phyloP scores from a whole-genome alignment of 2,113 vertebrate genomes.

The Istiophorus platypterus region DNA sequence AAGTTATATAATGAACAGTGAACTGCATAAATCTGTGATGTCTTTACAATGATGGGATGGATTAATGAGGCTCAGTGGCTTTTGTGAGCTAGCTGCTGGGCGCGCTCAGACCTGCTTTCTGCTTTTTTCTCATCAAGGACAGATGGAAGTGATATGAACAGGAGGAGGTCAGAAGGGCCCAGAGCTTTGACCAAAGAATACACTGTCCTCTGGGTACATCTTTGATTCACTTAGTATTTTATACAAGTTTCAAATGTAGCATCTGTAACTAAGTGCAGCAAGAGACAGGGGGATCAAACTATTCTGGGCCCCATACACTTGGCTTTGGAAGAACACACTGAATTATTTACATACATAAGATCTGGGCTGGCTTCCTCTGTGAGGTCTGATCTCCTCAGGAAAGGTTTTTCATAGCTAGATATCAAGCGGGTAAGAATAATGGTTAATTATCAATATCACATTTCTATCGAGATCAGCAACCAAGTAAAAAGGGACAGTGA shows the following conservation, averaged over 20 bases:
- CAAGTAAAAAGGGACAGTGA: slow-evolving; percentile 40
- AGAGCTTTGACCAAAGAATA: not conserved
- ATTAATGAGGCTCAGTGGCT: slow-evolving; percentile 32
- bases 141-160: slow-evolving; percentile 27
- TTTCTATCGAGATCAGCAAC: slow-evolving; percentile 34
- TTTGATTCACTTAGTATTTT: slow-evolving; percentile 22
- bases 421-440: not conserved
- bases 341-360: slow-evolving; percentile 30
- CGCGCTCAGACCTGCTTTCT: slow-evolving; percentile 53
- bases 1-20: slow-evolving; percentile 45
- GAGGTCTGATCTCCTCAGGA: slow-evolving; percentile 7
- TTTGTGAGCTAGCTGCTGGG: slow-evolving; percentile 34
- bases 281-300: slow-evolving; percentile 25
- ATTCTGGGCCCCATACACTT: not conserved
- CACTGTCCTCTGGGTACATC: not conserved
- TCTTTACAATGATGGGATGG: slow-evolving; percentile 35
- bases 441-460: slow-evolving; percentile 19
- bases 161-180: slow-evolving; percentile 5
- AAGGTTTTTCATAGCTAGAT: not conserved
- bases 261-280: slow-evolving; percentile 25
- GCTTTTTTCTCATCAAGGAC: slow-evolving; percentile 37
- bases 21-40: slow-evolving; percentile 46
- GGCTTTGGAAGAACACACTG: slow-evolving; percentile 3
- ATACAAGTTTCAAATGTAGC: slow-evolving; percentile 4
- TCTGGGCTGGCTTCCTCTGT: not conserved